Percentiles rank a stretch among this genome's conserved stretches.
Conservation (phyloP, 2,113 vertebrate species). For the Chloroceryle aenea region DNA sequence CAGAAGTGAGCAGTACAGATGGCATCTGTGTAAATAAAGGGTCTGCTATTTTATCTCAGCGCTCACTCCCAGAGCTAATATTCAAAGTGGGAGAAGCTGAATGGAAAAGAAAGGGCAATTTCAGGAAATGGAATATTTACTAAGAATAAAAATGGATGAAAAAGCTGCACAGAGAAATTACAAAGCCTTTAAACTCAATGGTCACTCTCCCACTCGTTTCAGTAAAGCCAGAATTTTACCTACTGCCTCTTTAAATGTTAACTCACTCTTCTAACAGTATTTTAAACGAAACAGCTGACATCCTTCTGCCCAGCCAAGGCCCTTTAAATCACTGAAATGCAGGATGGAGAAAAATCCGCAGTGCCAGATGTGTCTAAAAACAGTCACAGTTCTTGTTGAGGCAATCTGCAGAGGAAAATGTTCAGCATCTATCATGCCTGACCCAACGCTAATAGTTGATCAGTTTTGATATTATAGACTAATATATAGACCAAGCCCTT, state of each 20-base stretch:
- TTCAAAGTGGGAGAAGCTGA: not conserved
- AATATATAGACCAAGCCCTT: slow-evolving; percentile 44
- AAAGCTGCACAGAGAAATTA: not conserved
- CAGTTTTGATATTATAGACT: slow-evolving; percentile 48
- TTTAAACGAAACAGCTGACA: slow-evolving; percentile 55
- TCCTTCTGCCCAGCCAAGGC: slow-evolving; percentile 42
- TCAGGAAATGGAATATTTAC: not conserved
- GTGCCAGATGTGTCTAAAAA: slow-evolving; percentile 59
- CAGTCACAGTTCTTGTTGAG: slow-evolving; percentile 22
- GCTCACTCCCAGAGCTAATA: not conserved
- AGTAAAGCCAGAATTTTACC: not conserved
- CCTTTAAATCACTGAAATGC: slow-evolving; percentile 58
- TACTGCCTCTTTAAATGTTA: slow-evolving; percentile 53
- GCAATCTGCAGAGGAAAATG: slow-evolving; percentile 13
- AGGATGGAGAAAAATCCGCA: slow-evolving; percentile 21
- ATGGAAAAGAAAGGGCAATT: not conserved
- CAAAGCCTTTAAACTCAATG: not conserved
- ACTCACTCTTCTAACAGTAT: not conserved
- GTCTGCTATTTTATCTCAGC: not conserved
- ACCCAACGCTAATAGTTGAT: slow-evolving; percentile 58
- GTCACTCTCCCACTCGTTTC: not conserved
- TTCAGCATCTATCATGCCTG: slow-evolving; percentile 16
- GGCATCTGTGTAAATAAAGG: not conserved
- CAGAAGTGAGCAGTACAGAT: not conserved
- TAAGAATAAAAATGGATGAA: not conserved